Conservation (phyloP, 2,888 invertebrate genomes). For the Acanthosepion pharaonis region DNA sequence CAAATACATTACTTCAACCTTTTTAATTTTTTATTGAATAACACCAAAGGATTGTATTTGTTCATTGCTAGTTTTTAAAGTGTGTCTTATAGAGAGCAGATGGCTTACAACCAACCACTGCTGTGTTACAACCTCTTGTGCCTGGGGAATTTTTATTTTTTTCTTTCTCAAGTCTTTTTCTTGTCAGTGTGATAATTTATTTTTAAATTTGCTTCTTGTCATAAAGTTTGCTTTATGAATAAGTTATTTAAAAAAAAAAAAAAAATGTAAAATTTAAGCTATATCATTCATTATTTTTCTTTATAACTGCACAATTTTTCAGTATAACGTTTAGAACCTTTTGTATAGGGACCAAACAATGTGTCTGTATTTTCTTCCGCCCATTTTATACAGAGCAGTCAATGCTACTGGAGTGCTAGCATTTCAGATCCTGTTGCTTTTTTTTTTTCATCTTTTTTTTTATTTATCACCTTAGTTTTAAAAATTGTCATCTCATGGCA, state of each 20-base stretch:
- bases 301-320: not conserved
- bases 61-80: not conserved
- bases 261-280: no score
- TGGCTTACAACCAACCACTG: not conserved
- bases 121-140: constrained; percentile 6
- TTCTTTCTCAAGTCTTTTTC: not conserved
- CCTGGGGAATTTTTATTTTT: not conserved
- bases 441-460: not conserved
- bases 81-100: not conserved
- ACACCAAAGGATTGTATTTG: not conserved
- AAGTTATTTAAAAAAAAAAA: not conserved
- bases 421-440: no score
- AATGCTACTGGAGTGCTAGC: not conserved
- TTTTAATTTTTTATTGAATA: not conserved
- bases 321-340: not conserved
- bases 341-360: not conserved
- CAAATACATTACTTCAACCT: not conserved
- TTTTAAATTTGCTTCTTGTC: not conserved
- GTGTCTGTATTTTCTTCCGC: not conserved
- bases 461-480: not conserved
- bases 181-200: not conserved
- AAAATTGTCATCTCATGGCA: not conserved
- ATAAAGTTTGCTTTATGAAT: not conserved
- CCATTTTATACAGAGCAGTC: not conserved
- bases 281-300: not conserved